Percentiles rank a stretch among this genome's conserved stretches.
phyloP scores from a whole-genome alignment of 2,888 invertebrate species.

The Mylabris sibirica region DNA sequence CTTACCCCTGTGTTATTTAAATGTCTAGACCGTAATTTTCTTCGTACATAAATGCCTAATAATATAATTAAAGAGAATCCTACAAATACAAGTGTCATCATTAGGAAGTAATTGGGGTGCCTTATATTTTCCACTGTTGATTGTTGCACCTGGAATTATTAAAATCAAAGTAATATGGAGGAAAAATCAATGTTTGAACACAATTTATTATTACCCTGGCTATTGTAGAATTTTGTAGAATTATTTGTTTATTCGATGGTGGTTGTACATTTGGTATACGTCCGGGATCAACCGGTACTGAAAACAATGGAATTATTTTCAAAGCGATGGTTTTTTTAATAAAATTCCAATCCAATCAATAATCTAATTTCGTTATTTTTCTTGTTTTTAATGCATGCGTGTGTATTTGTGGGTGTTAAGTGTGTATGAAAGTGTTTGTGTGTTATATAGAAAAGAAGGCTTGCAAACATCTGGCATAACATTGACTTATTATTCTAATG shows the following conservation, averaged over 20 bases:
- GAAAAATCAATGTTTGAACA: too few species aligned
- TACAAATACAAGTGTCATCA: conserved; percentile 33
- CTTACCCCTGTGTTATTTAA: conserved; percentile 40
- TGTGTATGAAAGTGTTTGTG: neutral
- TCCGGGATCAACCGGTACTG: conserved; percentile 52
- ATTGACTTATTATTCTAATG: conserved; percentile 18
- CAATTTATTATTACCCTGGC: neutral
- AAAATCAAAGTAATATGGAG: conserved; percentile 18
- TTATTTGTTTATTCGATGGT: conserved; percentile 36
- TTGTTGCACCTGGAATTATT: conserved; percentile 37
- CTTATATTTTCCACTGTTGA: conserved; percentile 27
- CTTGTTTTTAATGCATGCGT: neutral
- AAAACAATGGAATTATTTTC: conserved; percentile 26
- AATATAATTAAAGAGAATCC: conserved; percentile 29
- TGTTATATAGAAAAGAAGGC: neutral
- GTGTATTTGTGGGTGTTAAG: conserved; percentile 3
- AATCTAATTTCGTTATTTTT: neutral
- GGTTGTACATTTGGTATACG: conserved; percentile 53
- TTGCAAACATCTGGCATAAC: conserved; percentile 17
- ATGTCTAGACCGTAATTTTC: conserved; percentile 37
- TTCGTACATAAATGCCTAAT: conserved; percentile 33
- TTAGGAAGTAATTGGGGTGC: conserved; percentile 27
- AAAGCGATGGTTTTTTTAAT: neutral
- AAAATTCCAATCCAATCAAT: neutral
- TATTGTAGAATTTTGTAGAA: conserved; percentile 26